Evolutionary conservation across 2,888 invertebrate genomes (phyloP), one percentile per base, ranked within the genome.

Genomic region (Pimpla rufipes): DNA sequence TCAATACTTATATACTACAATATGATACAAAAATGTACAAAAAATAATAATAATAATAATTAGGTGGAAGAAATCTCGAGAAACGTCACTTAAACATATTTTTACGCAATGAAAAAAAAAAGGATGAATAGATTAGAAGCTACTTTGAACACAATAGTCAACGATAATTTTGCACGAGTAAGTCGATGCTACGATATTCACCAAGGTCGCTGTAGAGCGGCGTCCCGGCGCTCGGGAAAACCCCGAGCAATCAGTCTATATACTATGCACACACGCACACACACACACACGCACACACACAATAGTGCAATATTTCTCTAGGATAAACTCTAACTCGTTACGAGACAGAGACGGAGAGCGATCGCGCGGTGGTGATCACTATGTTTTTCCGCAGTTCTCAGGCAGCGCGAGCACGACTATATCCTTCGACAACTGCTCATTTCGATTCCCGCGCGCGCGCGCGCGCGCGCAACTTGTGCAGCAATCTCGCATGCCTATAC

Each of bases 321-420:
- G 37, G 59, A 37, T 23, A 70, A 70, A 37, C 52, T 55, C 13
- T 37, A 70, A 55, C 18, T 52, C 21, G 55, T 70, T 70, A 21
- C 29, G 18, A 59, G 52, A 45, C 18, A 50, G 35, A 37, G 64
- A 73, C 13, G 62, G 37, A 59, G 23, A 35, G 55, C 18, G 57
- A 81, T 67, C 59, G 77, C 59, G 73, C 59, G 66, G 47, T 66
- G 66, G 47, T 66, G 81, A 81, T 81, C 66, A 81, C 81, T 74
- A 73, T 81, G 67, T 81, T 81, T 81, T 78, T 78, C 73, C 73
- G 73, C 81, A 73, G 66, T 81, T 81, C 67, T 45, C 50, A 73
- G 62, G 77, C 77, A 50, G 59, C 71, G 67, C 73, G 66, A 55
- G 66, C 45, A 37, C 42, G 64, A 21, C 42, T 47, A 59, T 73